phyloP scores from a whole-genome alignment of 2,113 vertebrate genomes.

The Picathartes gymnocephalus region DNA sequence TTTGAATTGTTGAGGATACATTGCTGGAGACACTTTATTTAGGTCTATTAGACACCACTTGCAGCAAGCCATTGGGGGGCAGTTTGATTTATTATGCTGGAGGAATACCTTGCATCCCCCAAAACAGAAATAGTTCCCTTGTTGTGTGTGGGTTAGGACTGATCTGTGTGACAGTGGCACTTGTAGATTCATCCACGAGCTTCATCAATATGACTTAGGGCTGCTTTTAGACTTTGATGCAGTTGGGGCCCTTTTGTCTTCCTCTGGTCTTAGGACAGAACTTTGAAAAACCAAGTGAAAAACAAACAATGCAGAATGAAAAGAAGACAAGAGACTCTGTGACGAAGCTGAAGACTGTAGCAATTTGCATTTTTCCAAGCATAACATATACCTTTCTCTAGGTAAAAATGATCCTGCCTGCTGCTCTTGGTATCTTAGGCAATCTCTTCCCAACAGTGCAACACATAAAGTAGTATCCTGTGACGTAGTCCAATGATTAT shows the following conservation, averaged over 20 bases:
- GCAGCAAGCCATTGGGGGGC: rapidly evolving
- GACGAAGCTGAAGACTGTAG: not conserved
- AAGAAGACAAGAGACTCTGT: not conserved
- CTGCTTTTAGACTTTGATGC: not conserved
- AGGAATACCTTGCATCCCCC: not conserved
- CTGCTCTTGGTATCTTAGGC: not conserved
- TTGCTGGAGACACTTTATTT: not conserved
- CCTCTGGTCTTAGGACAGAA: not conserved
- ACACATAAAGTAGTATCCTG: not conserved
- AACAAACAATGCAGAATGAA: not conserved
- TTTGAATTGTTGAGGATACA: not conserved
- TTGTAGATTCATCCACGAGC: not conserved
- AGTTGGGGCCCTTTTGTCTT: not conserved
- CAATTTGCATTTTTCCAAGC: not conserved
- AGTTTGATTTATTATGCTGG: not conserved
- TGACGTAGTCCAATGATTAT: not conserved
- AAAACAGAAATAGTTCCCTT: not conserved
- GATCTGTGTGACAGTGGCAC: not conserved
- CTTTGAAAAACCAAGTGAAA: not conserved
- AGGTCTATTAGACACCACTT: not conserved
- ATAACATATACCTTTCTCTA: not conserved
- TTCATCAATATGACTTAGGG: not conserved
- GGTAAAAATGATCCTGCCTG: not conserved
- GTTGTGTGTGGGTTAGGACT: not conserved
- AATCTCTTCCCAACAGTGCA: not conserved